Evolutionary conservation across 2,113 vertebrate species (phyloP), one percentile per base, ranked within the genome.

Genomic region (Silurus asotus): DNA sequence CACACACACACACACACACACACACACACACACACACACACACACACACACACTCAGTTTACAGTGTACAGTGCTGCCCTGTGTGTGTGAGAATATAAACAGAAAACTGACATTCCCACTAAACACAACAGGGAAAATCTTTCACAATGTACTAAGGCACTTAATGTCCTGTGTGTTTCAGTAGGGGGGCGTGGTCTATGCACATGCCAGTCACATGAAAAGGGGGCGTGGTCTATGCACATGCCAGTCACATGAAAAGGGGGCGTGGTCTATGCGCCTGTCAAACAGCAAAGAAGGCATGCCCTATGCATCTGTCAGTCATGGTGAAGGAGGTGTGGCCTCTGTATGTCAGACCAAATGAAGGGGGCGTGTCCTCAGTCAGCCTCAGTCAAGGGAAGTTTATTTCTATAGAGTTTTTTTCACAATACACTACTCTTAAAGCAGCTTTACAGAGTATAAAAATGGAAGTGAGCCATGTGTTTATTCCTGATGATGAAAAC

Each of bases 1-100:
- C 51, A 23, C 1, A 58, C 37, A 82, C 20, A 58, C 74, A 28
- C 19, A 25, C 51, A 77, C 75, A 77, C 51, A 53, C 72, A 75
- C 67, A 37, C 67, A 74, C 45, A 48, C 83, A 62, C 23, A 76
- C 8, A 13, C 14, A 77, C 75, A 77, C 51, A 53, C 72, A 75
- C 67, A 37, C 67, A 74, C 45, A 48, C 83, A 62, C 23, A 76
- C 8, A 13, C 14, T 53, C 70, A 19, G 70, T 23, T 23, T 58
- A 64, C 13, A 23, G 9, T 49, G 6, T 23, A 75, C 20, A 25
- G n/a, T n/a, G n/a, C 56, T 28, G 37, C 17, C 23, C 14, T 5
- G 13, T 25, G 64, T 23, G 23, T 78, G 53, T 78, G 51, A 25
- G 13, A 77, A 25, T 6, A n/a, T 28, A n/a, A n/a, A 79, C 20